Evolutionary conservation across 2,888 invertebrate genomes (phyloP).

Genomic region (Synergus umbraculus): DNA sequence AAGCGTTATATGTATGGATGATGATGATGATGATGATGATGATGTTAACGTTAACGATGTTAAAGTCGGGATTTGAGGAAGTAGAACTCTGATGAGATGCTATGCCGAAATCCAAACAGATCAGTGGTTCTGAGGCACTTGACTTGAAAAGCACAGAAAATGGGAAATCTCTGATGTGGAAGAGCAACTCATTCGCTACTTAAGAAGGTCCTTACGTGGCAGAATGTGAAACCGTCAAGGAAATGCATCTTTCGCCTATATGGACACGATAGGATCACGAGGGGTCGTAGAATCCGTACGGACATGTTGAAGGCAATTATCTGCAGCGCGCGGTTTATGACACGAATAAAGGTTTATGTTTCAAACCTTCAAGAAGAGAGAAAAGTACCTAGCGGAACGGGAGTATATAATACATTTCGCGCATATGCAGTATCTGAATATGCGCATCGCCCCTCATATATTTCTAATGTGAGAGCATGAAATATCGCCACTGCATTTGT

Average conservation of each 20-base stretch:
- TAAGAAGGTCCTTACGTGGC: conserved; percentile 3
- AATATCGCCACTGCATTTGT: conserved; percentile 39
- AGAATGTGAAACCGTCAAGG: conserved; percentile 17
- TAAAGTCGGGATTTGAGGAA: not conserved
- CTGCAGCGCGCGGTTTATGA: conserved; percentile 30
- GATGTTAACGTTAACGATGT: too few relatives aligned
- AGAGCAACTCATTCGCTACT: not conserved
- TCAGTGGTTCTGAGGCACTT: conserved; percentile 12
- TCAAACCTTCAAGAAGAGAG: not conserved
- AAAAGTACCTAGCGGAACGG: conserved; percentile 21
- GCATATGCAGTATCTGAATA: conserved; percentile 36
- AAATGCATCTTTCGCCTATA: conserved; percentile 11
- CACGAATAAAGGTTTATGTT: conserved; percentile 39
- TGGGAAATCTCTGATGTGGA: conserved; percentile 9
- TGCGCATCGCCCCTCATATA: conserved; percentile 28
- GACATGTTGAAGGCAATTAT: conserved; percentile 32
- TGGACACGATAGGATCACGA: conserved; percentile 29
- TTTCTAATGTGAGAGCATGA: conserved; percentile 38
- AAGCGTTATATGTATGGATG: not conserved
- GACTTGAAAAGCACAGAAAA: conserved; percentile 28
- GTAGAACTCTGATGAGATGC: conserved; percentile 3
- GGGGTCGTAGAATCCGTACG: conserved; percentile 18
- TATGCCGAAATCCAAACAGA: conserved; percentile 7
- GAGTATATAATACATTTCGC: not conserved
- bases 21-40: not conserved